Base-by-base conservation (phyloP, 2,797 vertebrate genomes). In the Danionella dracula region DNA sequence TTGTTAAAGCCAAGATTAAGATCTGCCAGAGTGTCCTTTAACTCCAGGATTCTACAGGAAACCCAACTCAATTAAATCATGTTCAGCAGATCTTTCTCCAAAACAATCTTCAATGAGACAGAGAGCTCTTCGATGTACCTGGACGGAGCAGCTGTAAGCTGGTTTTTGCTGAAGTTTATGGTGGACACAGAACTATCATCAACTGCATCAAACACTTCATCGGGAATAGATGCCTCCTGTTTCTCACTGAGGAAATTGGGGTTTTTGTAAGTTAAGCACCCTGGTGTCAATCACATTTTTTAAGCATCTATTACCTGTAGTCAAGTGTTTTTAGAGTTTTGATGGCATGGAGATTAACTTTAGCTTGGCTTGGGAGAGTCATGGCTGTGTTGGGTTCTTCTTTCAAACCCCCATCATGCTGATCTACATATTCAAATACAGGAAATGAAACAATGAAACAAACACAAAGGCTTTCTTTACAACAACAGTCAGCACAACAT, bases 81-180 rank as follows among this genome's bases (percentile, higher is more conserved):
- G 37, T 65, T 12, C 10, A 34, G 13, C 44, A 44, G 34, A 31
- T 66, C 12, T 66, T n/a, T n/a, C n/a, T n/a, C n/a, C n/a, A n/a
- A n/a, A n/a, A n/a, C n/a, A n/a, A n/a, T n/a, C n/a, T n/a, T n/a
- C n/a, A n/a, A n/a, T n/a, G n/a, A n/a, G n/a, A n/a, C n/a, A n/a
- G n/a, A n/a, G n/a, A 29, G 17, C 29, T 10, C 12, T 1, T 1
- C 4, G 12, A 1, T 2, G 15, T 38, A 99, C 95, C 96, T 93
- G 4, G 83, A 15, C n/a, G 95, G 95, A 31, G 93, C 57, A 60
- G 83, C 79, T 7, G 66, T 85, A 20, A 98, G 89, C 74, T 90
- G 90, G 78, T 99, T 99, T 84, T 90, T 98, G 88, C 94, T 95
- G 85, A 99, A 95, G 84, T 97, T 92, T 54, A 92, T 44, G 0